These are phyloP conservation scores for Anastatus disparis DNA, from an alignment of 1,140 invertebrate genomes.

Conservation along the genomic window DNA sequence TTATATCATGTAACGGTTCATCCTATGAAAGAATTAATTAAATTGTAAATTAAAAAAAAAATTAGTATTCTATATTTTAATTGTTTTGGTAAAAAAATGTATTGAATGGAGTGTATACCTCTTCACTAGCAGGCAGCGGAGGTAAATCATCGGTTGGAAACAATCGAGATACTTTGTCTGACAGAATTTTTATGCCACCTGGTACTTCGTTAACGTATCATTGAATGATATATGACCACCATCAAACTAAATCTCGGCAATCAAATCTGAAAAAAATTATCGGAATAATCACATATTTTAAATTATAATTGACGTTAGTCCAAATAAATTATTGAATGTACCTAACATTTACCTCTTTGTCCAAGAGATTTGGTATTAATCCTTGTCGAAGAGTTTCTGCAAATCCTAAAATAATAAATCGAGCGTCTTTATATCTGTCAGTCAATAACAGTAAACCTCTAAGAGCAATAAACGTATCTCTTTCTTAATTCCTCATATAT, in stretches of 20 bases:
- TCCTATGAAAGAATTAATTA: conserved; percentile 66
- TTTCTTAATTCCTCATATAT: conserved; percentile 98
- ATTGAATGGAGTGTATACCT: no score
- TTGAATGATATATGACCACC: conserved; percentile 95
- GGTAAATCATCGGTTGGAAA: conserved; percentile 85
- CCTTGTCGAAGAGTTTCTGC: conserved; percentile 94
- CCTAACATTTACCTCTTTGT: conserved; percentile 86
- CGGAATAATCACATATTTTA: background rate
- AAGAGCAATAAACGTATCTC: conserved; percentile 97
- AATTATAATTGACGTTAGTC: background rate
- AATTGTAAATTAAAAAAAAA: no score
- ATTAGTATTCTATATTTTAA: no score
- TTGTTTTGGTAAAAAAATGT: no score
- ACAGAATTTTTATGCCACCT: conserved; percentile 78
- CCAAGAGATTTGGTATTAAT: conserved; percentile 96
- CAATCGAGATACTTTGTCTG: conserved; percentile 82
- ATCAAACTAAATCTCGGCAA: conserved; percentile 98
- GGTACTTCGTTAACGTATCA: conserved; percentile 81
- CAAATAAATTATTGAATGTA: conserved; percentile 54
- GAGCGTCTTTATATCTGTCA: conserved; percentile 85
- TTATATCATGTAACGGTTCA: conserved; percentile 87
- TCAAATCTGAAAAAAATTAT: conserved; percentile 73
- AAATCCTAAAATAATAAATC: conserved; percentile 92
- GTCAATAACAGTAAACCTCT: conserved; percentile 89
- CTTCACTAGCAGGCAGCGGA: conserved; percentile 70